Base-by-base conservation (phyloP, 2,113 vertebrate species). In the Microtus oregoni region DNA sequence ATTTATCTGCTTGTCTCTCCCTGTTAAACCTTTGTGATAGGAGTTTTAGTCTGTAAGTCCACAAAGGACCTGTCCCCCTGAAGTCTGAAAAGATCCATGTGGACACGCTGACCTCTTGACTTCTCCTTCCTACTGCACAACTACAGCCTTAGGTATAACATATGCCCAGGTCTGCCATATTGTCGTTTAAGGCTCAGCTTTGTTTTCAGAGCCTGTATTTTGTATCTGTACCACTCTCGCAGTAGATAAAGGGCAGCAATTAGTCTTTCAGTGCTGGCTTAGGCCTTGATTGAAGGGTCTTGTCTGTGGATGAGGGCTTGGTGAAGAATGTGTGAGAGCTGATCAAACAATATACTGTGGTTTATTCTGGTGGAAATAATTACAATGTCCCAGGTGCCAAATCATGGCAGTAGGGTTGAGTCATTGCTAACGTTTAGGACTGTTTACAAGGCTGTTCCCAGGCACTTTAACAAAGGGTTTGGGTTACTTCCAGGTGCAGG, bases 101-200 rank as follows among this genome's bases (percentile, higher is more conserved):
- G 8, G 4, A 2, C n/a, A 90, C n/a, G 14, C 58, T 58, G 20
- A 61, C 72, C 85, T 76, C 78, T n/a, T 1, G 67, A 30, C 3
- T 17, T 15, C 38, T 26, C 28, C 3, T 24, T 11, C 22, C 44
- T n/a, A 3, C 1, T 1, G 30, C 1, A 10, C 72, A 26, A 1
- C 41, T 65, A 26, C 91, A 72, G n/a, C n/a, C n/a, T 50, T 50
- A 32, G 19, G 6, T 5, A 17, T 28, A 24, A 22, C 24, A 0
- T 3, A 15, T 58, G 20, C 78, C 0, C 41, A 86, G 0, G 24
- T 87, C 67, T 13, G 52, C 20, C 9, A 2, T 41, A 14, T 20
- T 68, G 30, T 14, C 30, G n/a, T 85, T 75, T 61, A 52, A 26
- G 75, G 10, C 7, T 20, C n/a, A 67, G 32, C 35, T 76, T 35